Evolutionary conservation across 2,113 vertebrate genomes (phyloP).

Genomic region (Grammatotria lemairii): DNA sequence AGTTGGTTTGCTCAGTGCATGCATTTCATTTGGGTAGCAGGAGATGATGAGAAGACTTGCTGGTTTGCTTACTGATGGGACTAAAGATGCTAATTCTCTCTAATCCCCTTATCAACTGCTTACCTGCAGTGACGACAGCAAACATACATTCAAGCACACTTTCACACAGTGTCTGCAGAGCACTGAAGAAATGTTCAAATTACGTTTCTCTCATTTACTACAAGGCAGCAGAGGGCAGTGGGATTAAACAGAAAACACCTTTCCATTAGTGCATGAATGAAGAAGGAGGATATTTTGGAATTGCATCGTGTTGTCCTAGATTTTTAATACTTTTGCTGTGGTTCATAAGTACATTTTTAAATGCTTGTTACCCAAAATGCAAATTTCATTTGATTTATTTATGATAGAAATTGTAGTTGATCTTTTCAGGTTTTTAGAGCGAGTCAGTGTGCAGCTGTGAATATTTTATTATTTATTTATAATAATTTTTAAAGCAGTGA

Average conservation of each 20-base stretch:
- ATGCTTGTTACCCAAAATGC: background rate
- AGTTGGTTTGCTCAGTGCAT: background rate
- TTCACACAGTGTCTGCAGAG: constrained; percentile 15
- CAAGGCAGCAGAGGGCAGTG: background rate
- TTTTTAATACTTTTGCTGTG: background rate
- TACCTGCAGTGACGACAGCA: constrained; percentile 64
- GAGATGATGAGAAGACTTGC: background rate
- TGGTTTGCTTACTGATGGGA: constrained; percentile 14
- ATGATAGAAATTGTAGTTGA: background rate
- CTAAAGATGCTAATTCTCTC: constrained; percentile 66
- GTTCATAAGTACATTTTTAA: background rate
- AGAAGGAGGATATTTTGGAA: background rate
- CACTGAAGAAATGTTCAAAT: background rate
- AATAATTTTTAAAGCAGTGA: background rate
- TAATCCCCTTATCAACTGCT: constrained; percentile 72
- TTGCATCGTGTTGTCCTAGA: background rate
- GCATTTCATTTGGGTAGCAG: background rate
- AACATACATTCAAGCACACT: constrained; percentile 34
- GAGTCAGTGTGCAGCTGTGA: background rate
- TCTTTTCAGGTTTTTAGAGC: background rate
- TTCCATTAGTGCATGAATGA: background rate
- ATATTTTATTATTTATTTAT: background rate
- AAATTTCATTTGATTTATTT: background rate
- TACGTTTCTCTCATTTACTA: background rate
- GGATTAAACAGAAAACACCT: background rate